A percentile compares a stretch with the other conserved stretches of the same genome.
Conservation (phyloP, 2,888 invertebrate genomes). For the Cryptocephalus moraei region DNA sequence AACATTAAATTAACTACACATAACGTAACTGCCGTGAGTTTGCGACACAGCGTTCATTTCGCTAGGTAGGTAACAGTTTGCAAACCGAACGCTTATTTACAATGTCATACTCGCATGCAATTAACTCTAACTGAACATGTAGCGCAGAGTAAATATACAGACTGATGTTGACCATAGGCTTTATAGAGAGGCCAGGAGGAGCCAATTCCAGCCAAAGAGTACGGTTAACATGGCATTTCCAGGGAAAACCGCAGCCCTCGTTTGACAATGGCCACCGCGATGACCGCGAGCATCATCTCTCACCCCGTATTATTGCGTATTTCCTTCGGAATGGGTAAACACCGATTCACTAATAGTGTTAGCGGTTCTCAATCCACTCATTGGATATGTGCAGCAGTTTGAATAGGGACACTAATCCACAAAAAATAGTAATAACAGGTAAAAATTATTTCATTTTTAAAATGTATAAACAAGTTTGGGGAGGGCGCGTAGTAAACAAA, state of each 20-base stretch:
- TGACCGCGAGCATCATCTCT: slow-evolving; percentile 21
- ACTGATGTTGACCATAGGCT: slow-evolving; percentile 17
- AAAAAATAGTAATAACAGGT: too few species aligned
- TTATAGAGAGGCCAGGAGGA: slow-evolving; percentile 14
- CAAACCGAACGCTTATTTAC: slow-evolving; percentile 33
- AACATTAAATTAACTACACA: neutral
- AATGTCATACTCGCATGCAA: slow-evolving; percentile 31
- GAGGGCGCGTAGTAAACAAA: too few species aligned
- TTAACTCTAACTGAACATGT: slow-evolving; percentile 34
- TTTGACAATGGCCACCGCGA: slow-evolving; percentile 19
- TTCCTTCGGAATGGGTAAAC: slow-evolving; percentile 6
- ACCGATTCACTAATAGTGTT: slow-evolving; percentile 8
- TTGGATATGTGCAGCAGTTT: neutral
- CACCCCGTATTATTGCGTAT: slow-evolving; percentile 14
- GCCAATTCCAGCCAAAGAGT: neutral
- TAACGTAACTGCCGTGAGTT: slow-evolving; percentile 18
- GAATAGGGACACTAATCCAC: too few species aligned
- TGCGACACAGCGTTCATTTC: slow-evolving; percentile 20
- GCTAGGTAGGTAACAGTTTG: slow-evolving; percentile 18
- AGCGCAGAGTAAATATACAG: slow-evolving; percentile 20
- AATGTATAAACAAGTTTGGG: too few species aligned
- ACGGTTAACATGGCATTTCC: too few species aligned
- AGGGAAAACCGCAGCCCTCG: too few species aligned
- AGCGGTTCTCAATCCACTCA: slow-evolving; percentile 5
- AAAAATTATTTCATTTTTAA: too few species aligned